Conservation (phyloP, 1,140 invertebrate genomes). For the Cataglyphis hispanica region DNA sequence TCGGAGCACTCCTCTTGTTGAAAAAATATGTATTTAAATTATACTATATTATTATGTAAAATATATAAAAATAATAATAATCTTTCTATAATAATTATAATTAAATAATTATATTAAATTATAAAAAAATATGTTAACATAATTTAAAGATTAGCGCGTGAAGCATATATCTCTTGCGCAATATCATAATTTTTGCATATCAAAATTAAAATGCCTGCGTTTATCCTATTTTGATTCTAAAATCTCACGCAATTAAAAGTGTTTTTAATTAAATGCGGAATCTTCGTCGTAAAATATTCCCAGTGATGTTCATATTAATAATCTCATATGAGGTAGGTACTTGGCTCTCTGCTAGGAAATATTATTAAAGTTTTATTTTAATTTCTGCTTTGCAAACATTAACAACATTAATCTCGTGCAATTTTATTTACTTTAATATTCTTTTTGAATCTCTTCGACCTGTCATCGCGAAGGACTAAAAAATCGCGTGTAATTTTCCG, state of each 20-base stretch:
- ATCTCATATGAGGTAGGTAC: neutral
- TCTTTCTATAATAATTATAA: neutral
- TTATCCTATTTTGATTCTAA: neutral
- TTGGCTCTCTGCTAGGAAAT: neutral
- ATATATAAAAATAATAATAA: neutral
- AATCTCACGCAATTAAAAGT: constrained; percentile 5
- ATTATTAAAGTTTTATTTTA: constrained; percentile 8
- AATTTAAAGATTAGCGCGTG: neutral
- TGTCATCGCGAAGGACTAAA: neutral
- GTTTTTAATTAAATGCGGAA: constrained; percentile 23
- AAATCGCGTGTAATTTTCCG: constrained; percentile 36
- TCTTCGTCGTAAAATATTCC: neutral
- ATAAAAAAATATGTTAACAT: neutral
- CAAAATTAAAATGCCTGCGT: neutral
- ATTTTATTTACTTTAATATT: neutral
- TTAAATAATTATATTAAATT: neutral
- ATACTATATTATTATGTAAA: neutral
- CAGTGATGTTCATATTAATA: neutral
- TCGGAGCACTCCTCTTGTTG: neutral
- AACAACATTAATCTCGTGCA: neutral
- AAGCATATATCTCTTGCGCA: neutral
- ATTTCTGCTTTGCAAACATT: neutral
- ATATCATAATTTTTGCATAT: neutral
- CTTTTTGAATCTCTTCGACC: neutral
- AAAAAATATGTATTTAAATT: neutral